Evolutionary conservation across 2,888 invertebrate genomes (phyloP).

Genomic region (Cheilosia soror): DNA sequence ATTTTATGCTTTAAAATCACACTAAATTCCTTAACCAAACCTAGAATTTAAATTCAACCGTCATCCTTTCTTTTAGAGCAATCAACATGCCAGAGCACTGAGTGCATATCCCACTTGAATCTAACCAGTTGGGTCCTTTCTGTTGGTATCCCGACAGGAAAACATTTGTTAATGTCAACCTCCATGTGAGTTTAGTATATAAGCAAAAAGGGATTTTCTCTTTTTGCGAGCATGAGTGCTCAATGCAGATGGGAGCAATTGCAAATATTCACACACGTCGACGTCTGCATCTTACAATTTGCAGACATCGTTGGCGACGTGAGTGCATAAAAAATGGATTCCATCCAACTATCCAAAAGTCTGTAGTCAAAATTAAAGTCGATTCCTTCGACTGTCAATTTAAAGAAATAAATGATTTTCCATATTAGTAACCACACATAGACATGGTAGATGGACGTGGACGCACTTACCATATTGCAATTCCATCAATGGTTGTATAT

Average conservation of each 20-base stretch:
- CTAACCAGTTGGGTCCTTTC: slow-evolving; percentile 13
- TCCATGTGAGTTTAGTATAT: slow-evolving; percentile 34
- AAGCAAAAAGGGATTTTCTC: slow-evolving; percentile 15
- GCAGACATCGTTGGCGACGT: slow-evolving; percentile 23
- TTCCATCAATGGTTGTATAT: neutral
- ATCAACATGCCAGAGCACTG: slow-evolving; percentile 1
- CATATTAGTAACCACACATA: slow-evolving; percentile 14
- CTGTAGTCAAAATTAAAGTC: slow-evolving; percentile 49
- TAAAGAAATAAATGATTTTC: slow-evolving; percentile 49
- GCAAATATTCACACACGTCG: slow-evolving; percentile 12
- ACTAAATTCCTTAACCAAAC: neutral
- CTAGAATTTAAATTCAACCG: neutral
- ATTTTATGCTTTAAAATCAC: neutral
- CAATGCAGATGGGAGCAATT: slow-evolving; percentile 47
- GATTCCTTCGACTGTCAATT: slow-evolving; percentile 62
- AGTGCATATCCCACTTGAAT: slow-evolving; percentile 1
- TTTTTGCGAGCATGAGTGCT: slow-evolving; percentile 5
- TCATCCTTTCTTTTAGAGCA: neutral
- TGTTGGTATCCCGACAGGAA: slow-evolving; percentile 20
- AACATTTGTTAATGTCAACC: slow-evolving; percentile 61
- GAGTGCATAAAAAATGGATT: slow-evolving; percentile 33
- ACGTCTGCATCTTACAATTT: slow-evolving; percentile 56
- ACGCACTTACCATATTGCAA: slow-evolving; percentile 54
- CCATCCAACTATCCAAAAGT: slow-evolving; percentile 6
- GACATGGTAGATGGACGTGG: neutral